Base-by-base conservation (phyloP, 2,797 vertebrate genomes). In the Muscicapa comitata region DNA sequence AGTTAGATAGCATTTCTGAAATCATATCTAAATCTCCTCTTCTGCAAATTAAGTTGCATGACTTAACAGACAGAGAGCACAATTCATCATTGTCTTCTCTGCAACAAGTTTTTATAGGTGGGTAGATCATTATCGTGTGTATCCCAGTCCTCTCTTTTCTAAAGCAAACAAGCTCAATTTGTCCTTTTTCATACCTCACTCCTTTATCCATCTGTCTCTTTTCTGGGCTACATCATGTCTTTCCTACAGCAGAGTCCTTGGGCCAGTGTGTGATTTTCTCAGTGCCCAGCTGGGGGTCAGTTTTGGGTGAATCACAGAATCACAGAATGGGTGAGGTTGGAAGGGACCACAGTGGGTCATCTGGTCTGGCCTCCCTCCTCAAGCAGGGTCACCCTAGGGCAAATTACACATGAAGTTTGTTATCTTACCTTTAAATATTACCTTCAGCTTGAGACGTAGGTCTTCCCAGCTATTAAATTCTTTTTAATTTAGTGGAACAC, bases 71-170 rank as follows among this genome's bases (percentile, higher is more conserved):
- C 29, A 88, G 72, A 83, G 68, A 86, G 42, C 45, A 80, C 68
- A 86, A 75, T 93, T 95, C 79, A 93, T 94, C 73, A 91, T 45
- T 94, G 85, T 91, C 87, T 90, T 73, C 65, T 80, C 82, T 75
- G 68, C 61, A 74, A 65, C 82, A 88, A 50, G 58, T 51, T 93
- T 93, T 94, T 90, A 50, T 74, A 75, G 90, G 85, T 94, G 79
- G 58, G 35, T 88, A 90, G 82, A 90, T 94, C 45, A 62, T 90
- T 95, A 86, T 94, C 65, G 11, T 21, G 58, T 57, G 35, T 77
- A 28, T 87, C 72, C 78, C n/a, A 80, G 78, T 61, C 61, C 77
- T 88, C 45, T 62, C 59, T 86, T 80, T 95, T 43, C 61, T 86
- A 43, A 93, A 71, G 33, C 47, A 73, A 63, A 57, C n/a, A 47